These are phyloP conservation scores for Dicentrarchus labrax DNA, from an alignment of 2,113 vertebrate genomes.

Conservation along the genomic window DNA sequence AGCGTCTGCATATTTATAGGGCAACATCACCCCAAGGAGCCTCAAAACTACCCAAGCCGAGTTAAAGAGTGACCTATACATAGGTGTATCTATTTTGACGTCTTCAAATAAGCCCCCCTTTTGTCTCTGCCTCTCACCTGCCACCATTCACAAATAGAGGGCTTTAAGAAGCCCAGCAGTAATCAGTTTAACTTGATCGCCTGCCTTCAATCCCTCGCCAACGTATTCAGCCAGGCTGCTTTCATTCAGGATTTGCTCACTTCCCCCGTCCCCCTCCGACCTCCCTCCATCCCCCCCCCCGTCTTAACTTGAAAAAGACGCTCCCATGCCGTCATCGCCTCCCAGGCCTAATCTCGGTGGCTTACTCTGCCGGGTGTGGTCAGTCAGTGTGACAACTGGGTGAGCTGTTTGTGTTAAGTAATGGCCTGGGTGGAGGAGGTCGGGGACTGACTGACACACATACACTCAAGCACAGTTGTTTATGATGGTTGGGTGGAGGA, in stretches of 20 bases:
- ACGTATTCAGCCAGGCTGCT: constrained; percentile 48
- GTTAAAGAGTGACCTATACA: constrained; percentile 39
- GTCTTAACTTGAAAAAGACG: constrained; percentile 64
- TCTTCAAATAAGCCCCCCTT: constrained; percentile 42
- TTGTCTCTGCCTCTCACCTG: constrained; percentile 29
- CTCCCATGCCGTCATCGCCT: constrained; percentile 72
- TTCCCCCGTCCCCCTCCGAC: constrained; percentile 27
- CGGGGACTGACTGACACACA: constrained; percentile 31
- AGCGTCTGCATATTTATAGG: constrained; percentile 46
- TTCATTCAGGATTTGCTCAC: constrained; percentile 75
- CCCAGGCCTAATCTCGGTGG: constrained; percentile 64
- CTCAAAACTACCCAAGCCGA: constrained; percentile 31
- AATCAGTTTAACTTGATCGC: constrained; percentile 74
- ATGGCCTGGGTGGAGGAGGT: constrained; percentile 43
- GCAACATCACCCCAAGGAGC: constrained; percentile 10
- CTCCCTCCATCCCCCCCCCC: constrained; percentile 8
- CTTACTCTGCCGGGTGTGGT: constrained; percentile 73
- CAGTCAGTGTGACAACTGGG: constrained; percentile 74
- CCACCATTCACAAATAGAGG: constrained; percentile 70
- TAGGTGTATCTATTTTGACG: constrained; percentile 60
- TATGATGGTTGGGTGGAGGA: constrained; percentile 46
- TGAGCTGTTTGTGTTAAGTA: constrained; percentile 71
- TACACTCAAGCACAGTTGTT: constrained; percentile 38
- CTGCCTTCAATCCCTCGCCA: constrained; percentile 41
- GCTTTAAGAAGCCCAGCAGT: constrained; percentile 54